Base-by-base conservation (phyloP, 92 coral and sea anemone species). In the Muricea muricata region DNA sequence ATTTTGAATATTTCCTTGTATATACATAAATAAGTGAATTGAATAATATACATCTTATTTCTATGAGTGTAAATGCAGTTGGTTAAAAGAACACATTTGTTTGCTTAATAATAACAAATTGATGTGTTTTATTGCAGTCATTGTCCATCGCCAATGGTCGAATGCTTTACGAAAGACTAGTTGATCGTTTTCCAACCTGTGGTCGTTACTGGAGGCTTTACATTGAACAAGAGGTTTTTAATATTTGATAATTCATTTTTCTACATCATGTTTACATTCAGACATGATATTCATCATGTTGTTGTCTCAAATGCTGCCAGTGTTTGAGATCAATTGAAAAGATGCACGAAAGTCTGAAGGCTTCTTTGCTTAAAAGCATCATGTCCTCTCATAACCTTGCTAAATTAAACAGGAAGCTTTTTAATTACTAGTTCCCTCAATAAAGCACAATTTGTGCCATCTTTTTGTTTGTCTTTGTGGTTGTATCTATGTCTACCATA, bases 201-300 rank as follows among this genome's bases (percentile, higher is more conserved):
- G 98, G 99, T 29, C 98, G 98, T 58, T 97, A 93, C 94, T 93
- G 98, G 98, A 92, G 98, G 86, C 89, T 97, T 30, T 97, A 92
- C 98, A 97, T 96, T 84, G 99, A 96, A 89, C 99, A 96, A 93
- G 97, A 97, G 99, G 99, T 97, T 97, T 96, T 93, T 97, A 89
- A 93, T 77, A 85, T 79, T 56, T 93, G 84, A 69, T 80, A 56
- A 69, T 84, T 63, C 66, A 58, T 89, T 84, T 84, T 52, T 76
- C 55, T 74, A 78, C 46, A n/a, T 29, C 29, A 56, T 72, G 42
- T 70, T 75, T 58, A 57, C 29, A 78, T 78, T 33, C 83, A 78
- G 83, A 72, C 37, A 21, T 78, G 83, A 76, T 32, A 28, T 61
- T 63, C 11, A 63, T 6, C 70, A 17, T 24, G 24, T 52, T 6